Base-by-base conservation (phyloP, 2,113 vertebrate genomes). In the Morone saxatilis region DNA sequence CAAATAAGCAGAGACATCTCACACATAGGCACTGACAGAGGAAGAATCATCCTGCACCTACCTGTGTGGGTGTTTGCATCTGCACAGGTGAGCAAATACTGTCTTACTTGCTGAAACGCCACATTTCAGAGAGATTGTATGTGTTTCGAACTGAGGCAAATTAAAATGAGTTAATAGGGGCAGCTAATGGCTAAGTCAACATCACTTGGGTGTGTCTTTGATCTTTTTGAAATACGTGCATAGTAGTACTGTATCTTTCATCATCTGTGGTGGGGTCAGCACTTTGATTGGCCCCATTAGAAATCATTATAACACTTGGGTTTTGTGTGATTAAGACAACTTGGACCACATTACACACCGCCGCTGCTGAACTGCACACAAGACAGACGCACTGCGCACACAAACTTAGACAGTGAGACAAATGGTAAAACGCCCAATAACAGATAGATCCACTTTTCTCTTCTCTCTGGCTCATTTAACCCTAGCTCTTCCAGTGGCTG, bases 221-320 rank as follows among this genome's bases (percentile, higher is more conserved):
- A 80, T 86, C 59, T 71, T 75, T 11, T 76, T 50, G n/a, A 83
- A 78, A 63, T 78, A 69, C 76, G 43, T 65, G 59, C 25, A 5
- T 40, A 48, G 9, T 48, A 19, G 5, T 5, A 4, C n/a, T 38
- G 11, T 66, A 53, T 78, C 22, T 76, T 85, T 86, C 77, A 80
- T 85, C 79, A 83, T 75, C 45, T 20, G 11, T n/a, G 65, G 22
- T 13, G 31, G 72, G 77, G 86, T 86, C 84, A 86, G 67, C 25
- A 41, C 54, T 68, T 72, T 47, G 56, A 89, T 83, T 67, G 65
- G 72, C 48, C 65, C 31, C 53, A 80, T 90, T 90, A 74, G 45
- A 61, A 63, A 70, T 76, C 79, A 83, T 80, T 75, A 76, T 61
- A 71, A 60, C 56, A 57, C 53, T 61, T 74, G 38, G 19, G 31